A percentile compares a stretch with the other conserved stretches of the same genome.
phyloP scores from a whole-genome alignment of 1,140 invertebrate genomes.

The Tetramorium parvispinum region DNA sequence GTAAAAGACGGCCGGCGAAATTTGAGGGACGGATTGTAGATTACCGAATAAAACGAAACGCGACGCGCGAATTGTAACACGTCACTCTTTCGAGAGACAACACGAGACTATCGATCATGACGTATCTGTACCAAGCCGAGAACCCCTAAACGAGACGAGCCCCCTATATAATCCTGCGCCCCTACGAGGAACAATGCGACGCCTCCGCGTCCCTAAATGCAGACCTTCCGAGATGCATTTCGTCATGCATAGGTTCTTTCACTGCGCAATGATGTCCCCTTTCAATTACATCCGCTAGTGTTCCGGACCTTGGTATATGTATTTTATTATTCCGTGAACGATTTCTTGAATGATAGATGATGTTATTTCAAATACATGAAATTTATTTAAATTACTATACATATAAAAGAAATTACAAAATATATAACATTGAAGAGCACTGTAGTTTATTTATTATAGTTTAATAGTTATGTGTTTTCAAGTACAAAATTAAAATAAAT shows the following conservation, averaged over 20 bases:
- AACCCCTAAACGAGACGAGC: constrained; percentile 73
- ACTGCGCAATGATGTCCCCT: constrained; percentile 44
- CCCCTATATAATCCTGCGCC: constrained; percentile 80
- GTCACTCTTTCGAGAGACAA: constrained; percentile 76
- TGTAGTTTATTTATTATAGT: not conserved
- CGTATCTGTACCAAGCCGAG: constrained; percentile 77
- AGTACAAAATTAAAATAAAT: not conserved
- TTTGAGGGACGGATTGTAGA: constrained; percentile 24
- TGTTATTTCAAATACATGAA: not conserved
- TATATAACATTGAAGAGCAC: not conserved
- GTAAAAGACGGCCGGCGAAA: not conserved
- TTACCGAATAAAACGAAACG: constrained; percentile 26
- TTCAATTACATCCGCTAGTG: constrained; percentile 50
- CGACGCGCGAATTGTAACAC: constrained; percentile 50
- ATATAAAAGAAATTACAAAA: not conserved
- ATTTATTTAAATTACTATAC: not conserved
- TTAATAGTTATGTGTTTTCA: not conserved
- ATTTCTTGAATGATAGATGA: not conserved
- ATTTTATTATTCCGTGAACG: constrained; percentile 6
- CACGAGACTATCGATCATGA: constrained; percentile 81
- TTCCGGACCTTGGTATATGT: not conserved
- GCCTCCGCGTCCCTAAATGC: constrained; percentile 74
- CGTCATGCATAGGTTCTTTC: constrained; percentile 74
- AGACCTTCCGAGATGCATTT: constrained; percentile 73
- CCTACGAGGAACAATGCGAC: constrained; percentile 80